Conservation (phyloP, 2,113 vertebrate genomes). For the Ptilonorhynchus violaceus region DNA sequence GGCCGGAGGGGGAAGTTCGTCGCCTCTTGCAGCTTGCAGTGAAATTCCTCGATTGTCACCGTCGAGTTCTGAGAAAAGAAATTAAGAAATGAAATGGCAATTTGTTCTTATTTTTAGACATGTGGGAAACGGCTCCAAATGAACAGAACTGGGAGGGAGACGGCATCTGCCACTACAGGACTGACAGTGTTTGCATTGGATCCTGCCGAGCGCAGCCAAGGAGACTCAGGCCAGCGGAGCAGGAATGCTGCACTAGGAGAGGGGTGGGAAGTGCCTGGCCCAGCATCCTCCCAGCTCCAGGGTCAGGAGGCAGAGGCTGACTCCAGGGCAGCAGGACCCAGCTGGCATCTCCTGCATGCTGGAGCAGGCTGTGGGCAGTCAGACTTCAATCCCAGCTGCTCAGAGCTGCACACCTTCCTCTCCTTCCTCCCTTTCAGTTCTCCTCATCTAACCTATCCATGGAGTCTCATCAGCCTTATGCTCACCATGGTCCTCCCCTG, state of each 20-base stretch:
- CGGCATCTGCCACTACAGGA: not conserved
- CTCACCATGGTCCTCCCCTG: not conserved
- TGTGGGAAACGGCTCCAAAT: not conserved
- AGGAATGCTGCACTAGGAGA: not conserved
- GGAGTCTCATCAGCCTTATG: not conserved
- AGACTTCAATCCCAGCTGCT: not conserved
- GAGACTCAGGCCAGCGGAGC: not conserved
- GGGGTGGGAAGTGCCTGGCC: not conserved
- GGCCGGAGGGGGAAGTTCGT: conserved; percentile 97
- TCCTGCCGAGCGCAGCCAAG: not conserved
- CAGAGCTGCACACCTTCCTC: not conserved
- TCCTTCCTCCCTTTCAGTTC: not conserved
- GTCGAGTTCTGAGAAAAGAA: conserved; percentile 89
- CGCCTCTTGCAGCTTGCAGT: conserved; percentile 95
- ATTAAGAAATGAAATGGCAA: conserved; percentile 5
- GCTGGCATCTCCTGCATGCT: not conserved
- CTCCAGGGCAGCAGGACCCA: not conserved
- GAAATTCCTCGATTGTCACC: conserved; percentile 97
- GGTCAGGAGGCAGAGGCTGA: not conserved
- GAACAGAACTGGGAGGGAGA: not conserved
- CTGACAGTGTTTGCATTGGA: not conserved
- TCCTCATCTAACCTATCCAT: not conserved
- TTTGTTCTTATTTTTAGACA: conserved; percentile 19
- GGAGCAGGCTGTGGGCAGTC: not conserved
- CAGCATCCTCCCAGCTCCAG: not conserved